Conservation (phyloP, 2,888 invertebrate genomes). For the Balanococcus diminutus region DNA sequence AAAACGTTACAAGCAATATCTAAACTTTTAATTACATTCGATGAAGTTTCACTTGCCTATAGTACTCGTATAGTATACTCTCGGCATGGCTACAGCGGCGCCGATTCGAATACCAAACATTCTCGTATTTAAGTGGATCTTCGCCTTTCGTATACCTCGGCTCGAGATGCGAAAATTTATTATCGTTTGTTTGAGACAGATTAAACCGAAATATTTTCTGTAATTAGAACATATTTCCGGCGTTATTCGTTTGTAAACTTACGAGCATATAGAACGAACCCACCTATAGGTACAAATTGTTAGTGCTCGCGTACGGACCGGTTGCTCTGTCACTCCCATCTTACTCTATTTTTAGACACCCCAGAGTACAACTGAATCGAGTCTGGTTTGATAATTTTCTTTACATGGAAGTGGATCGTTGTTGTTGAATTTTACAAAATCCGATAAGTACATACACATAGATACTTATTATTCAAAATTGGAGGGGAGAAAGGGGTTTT, state of each 20-base stretch:
- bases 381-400: too few relatives aligned
- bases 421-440: too few relatives aligned
- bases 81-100: background rate
- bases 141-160: background rate
- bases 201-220: background rate
- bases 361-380: too few relatives aligned
- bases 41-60: background rate
- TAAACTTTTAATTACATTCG: constrained; percentile 31
- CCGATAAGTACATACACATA: too few relatives aligned
- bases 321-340: background rate
- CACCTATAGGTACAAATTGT: too few relatives aligned
- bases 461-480: too few relatives aligned
- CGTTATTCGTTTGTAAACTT: background rate
- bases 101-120: constrained; percentile 8
- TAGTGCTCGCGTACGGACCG: background rate
- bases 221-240: constrained; percentile 19
- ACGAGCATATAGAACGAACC: too few relatives aligned
- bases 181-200: background rate
- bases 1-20: constrained; percentile 22
- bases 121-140: constrained; percentile 1
- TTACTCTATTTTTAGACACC: background rate
- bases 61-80: too few relatives aligned
- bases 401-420: too few relatives aligned
- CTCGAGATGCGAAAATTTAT: background rate
- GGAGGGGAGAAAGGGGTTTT: too few relatives aligned